A percentile compares a stretch with the other conserved stretches of the same genome.
These are phyloP conservation scores for Ophion slaviceki DNA, from an alignment of 2,888 invertebrate species.

Conservation along the genomic window DNA sequence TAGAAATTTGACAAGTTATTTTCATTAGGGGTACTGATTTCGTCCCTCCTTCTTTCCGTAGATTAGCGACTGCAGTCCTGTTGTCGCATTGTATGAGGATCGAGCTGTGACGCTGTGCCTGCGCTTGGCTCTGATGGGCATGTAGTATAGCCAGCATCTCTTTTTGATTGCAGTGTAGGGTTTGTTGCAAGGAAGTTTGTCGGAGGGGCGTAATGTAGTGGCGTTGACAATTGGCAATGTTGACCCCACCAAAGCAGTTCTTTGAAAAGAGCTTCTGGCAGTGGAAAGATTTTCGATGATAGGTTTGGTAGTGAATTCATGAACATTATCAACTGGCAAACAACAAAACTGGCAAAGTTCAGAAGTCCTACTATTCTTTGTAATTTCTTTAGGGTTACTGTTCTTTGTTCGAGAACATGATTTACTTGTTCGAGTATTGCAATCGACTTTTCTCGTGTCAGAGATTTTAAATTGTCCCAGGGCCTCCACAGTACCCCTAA, in stretches of 20 bases:
- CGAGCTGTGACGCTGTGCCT: slow-evolving; percentile 31
- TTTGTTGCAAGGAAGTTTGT: slow-evolving; percentile 53
- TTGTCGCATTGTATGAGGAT: slow-evolving; percentile 57
- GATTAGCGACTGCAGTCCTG: slow-evolving; percentile 54
- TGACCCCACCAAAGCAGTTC: slow-evolving; percentile 62
- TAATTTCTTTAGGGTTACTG: slow-evolving; percentile 9
- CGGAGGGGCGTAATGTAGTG: slow-evolving; percentile 32
- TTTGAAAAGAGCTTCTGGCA: slow-evolving; percentile 15
- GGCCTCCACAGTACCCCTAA: slow-evolving; percentile 64
- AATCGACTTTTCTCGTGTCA: slow-evolving; percentile 39
- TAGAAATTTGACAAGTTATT: slow-evolving; percentile 48
- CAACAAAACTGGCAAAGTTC: slow-evolving; percentile 66
- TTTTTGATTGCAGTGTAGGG: slow-evolving; percentile 65
- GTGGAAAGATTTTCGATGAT: slow-evolving; percentile 32
- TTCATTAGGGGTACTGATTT: slow-evolving; percentile 44
- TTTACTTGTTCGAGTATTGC: background rate
- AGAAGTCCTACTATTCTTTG: slow-evolving; percentile 64
- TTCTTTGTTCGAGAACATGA: too few species aligned
- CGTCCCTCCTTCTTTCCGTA: slow-evolving; percentile 64
- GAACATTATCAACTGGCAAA: slow-evolving; percentile 53
- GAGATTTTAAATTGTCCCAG: slow-evolving; percentile 12
- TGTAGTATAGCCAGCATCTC: slow-evolving; percentile 59
- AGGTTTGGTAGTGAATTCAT: slow-evolving; percentile 40
- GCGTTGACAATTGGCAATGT: too few species aligned
- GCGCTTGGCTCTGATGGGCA: slow-evolving; percentile 45